phyloP scores from a whole-genome alignment of 2,888 invertebrate genomes.

The Morpho helenor region DNA sequence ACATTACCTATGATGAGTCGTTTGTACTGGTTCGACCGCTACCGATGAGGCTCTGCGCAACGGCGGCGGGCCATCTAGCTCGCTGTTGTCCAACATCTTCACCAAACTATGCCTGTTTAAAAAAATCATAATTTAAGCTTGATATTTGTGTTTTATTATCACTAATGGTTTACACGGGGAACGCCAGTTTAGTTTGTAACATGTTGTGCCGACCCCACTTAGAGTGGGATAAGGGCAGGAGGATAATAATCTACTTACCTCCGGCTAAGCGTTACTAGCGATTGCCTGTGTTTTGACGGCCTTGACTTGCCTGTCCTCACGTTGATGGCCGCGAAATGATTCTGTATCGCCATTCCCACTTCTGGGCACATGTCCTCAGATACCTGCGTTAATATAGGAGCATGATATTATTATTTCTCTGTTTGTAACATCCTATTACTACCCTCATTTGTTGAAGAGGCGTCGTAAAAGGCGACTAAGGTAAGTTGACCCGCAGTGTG shows the following conservation, averaged over 20 bases:
- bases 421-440: no score
- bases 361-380: slow-evolving; percentile 93
- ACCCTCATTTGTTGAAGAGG: no score
- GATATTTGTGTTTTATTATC: no score
- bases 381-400: slow-evolving; percentile 69
- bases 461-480: no score
- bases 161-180: background rate
- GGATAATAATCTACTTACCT: slow-evolving; percentile 57
- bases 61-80: slow-evolving; percentile 86
- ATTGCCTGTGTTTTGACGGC: slow-evolving; percentile 91
- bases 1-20: slow-evolving; percentile 39
- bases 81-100: slow-evolving; percentile 85
- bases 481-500: no score
- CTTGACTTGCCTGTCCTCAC: slow-evolving; percentile 85
- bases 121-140: background rate
- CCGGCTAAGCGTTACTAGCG: slow-evolving; percentile 89
- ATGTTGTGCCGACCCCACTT: no score
- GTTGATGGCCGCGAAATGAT: slow-evolving; percentile 93
- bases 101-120: slow-evolving; percentile 84
- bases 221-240: no score
- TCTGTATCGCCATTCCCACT: slow-evolving; percentile 90
- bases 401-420: no score
- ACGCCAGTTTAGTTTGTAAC: no score
- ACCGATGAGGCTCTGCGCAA: slow-evolving; percentile 76
- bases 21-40: slow-evolving; percentile 44